Evolutionary conservation across 2,888 invertebrate species (phyloP), one percentile per base, ranked within the genome.

Genomic region (Microctonus hyperodae): DNA sequence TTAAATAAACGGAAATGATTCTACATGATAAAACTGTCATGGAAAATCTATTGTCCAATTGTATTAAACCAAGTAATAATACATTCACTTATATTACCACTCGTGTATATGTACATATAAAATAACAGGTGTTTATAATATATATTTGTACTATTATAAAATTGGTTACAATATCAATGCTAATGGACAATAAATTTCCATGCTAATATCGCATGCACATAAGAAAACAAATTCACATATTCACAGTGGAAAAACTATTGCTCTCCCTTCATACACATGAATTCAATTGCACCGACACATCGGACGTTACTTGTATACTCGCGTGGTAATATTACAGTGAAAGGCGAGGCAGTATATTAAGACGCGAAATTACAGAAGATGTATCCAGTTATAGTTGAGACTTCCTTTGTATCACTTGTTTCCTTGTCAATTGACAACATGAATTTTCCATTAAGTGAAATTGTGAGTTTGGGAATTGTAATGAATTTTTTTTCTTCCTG

Each of bases 321-420:
- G 70, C 66, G 67, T 64, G 69, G 71, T 69, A 70, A 70, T 70
- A 35, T 65, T 69, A 75, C 78, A 79, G 83, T 83, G 83, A 83
- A 83, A 83, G 83, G 83, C 79, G 68, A 67, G 62, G 37, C 68
- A 73, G 76, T 83, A 83, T 83, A 83, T 83, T 83, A 83, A 81
- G 80, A 79, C 77, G 78, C 68, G 81, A 75, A 78, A 76, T 77
- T 74, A 69, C 71, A 72, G 75, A 80, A 79, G 81, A 82, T 80
- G 78, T 78, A 81, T 81, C 44, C 83, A 83, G 83, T 83, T 76
- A 75, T 70, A 70, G 74, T 74, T 73, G 75, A 73, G 74, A 75
- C 70, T 76, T 68, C 72, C 70, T 68, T 40, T 72, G 69, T 71
- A 70, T 74, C 74, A 72, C 74, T 64, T 59, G 64, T 64, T 62